A percentile compares a stretch with the other conserved stretches of the same genome.
Evolutionary conservation across 2,888 invertebrate species (phyloP).

Genomic region (Brenthis daphne): DNA sequence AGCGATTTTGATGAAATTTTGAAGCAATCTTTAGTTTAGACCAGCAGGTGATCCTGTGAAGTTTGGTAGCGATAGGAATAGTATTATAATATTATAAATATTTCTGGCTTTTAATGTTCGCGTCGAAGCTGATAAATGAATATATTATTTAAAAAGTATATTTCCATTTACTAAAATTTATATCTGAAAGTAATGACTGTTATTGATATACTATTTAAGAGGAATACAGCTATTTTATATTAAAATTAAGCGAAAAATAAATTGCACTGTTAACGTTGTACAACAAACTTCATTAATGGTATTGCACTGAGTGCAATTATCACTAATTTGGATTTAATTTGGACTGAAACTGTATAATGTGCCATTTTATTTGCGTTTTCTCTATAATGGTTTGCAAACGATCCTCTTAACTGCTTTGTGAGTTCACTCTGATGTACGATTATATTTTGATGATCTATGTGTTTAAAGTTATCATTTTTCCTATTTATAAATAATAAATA

Average conservation of each 20-base stretch:
- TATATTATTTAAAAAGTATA: not conserved
- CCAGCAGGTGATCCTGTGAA: too few species aligned
- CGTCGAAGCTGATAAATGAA: too few species aligned
- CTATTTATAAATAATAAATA: too few species aligned
- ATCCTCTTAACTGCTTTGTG: slow-evolving; percentile 28
- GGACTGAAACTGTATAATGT: slow-evolving; percentile 31
- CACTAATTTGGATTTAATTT: slow-evolving; percentile 38
- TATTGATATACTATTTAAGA: slow-evolving; percentile 5
- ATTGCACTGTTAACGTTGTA: slow-evolving; percentile 21
- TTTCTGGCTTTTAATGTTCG: too few species aligned
- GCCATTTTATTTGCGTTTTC: slow-evolving; percentile 35
- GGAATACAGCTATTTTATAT: slow-evolving; percentile 12
- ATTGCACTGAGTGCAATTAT: slow-evolving; percentile 33
- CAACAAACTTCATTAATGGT: slow-evolving; percentile 32
- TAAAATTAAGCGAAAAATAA: slow-evolving; percentile 23
- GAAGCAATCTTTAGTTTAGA: too few species aligned
- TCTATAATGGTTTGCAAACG: slow-evolving; percentile 35
- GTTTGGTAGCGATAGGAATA: too few species aligned
- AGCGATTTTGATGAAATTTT: too few species aligned
- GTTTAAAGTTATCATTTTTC: too few species aligned
- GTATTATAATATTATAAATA: too few species aligned
- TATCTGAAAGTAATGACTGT: not conserved
- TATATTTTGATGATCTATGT: slow-evolving; percentile 5
- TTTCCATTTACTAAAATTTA: not conserved
- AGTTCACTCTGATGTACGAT: slow-evolving; percentile 21